Evolutionary conservation across 2,888 invertebrate genomes (phyloP).

Genomic region (Catocala nupta): DNA sequence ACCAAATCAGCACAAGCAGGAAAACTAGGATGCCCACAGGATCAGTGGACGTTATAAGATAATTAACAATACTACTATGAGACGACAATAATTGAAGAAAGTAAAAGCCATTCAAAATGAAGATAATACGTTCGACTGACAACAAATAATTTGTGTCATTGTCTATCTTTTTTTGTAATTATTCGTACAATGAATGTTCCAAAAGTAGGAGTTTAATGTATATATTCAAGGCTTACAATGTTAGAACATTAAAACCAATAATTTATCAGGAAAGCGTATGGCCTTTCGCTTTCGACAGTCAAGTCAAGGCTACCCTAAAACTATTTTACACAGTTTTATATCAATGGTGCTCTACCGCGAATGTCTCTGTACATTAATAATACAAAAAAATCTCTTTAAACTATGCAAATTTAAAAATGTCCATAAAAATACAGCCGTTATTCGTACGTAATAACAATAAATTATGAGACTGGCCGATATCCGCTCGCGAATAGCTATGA

Average conservation of each 20-base stretch:
- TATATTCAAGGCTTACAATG: not conserved
- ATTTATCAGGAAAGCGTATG: not conserved
- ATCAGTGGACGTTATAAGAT: too few species aligned
- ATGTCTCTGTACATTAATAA: not conserved
- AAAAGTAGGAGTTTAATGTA: too few species aligned
- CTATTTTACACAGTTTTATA: too few species aligned
- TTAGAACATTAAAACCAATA: not conserved
- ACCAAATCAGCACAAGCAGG: too few species aligned
- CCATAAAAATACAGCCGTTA: constrained; percentile 43
- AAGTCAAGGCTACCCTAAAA: too few species aligned
- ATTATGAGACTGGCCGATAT: constrained; percentile 49
- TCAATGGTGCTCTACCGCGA: too few species aligned
- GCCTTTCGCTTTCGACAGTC: constrained; percentile 23
- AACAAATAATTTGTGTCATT: not conserved
- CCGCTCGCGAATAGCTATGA: constrained; percentile 47
- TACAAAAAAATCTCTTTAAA: constrained; percentile 18
- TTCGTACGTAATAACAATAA: constrained; percentile 46
- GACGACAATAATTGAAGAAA: not conserved
- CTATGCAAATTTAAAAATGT: constrained; percentile 35
- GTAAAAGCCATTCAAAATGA: not conserved
- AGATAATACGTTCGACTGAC: not conserved
- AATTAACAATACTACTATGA: too few species aligned
- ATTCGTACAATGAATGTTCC: too few species aligned
- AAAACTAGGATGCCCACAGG: too few species aligned
- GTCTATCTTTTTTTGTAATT: too few species aligned